Percentiles rank a stretch among this genome's conserved stretches.
phyloP scores from a whole-genome alignment of 2,113 vertebrate species.

The Xenopus laevis region DNA sequence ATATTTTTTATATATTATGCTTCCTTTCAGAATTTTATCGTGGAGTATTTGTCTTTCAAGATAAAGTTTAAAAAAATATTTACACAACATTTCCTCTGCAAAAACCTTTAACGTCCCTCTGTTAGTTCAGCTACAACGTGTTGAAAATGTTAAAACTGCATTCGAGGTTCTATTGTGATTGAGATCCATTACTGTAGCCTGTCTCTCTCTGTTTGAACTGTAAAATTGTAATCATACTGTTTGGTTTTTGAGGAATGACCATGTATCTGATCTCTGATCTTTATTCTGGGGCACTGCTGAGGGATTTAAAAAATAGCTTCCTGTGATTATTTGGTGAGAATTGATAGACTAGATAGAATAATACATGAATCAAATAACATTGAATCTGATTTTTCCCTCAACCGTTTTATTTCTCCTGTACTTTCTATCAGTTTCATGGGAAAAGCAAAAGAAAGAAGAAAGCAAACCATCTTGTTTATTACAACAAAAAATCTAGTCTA shows the following conservation, averaged over 20 bases:
- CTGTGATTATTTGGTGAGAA: conserved; percentile 14
- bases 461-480: too few relatives aligned
- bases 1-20: too few relatives aligned
- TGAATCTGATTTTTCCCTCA: too few relatives aligned
- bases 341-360: conserved; percentile 26
- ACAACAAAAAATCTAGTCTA: too few relatives aligned
- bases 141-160: background rate
- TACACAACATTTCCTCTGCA: background rate
- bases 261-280: conserved; percentile 44
- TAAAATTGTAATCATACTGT: conserved; percentile 37
- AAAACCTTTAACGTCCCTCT: background rate
- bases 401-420: too few relatives aligned
- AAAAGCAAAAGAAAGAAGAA: too few relatives aligned
- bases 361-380: conserved; percentile 17
- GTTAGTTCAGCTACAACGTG: background rate
- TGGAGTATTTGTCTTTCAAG: too few relatives aligned
- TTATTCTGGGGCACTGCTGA: conserved; percentile 26
- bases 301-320: conserved; percentile 38
- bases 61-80: too few relatives aligned
- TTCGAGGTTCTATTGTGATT: background rate
- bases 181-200: conserved; percentile 24
- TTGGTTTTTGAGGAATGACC: conserved; percentile 34
- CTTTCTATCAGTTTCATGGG: too few relatives aligned
- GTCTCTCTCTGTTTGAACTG: conserved; percentile 32
- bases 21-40: too few relatives aligned